Conservation (phyloP, 2,888 invertebrate genomes). For the Drosophila prolongata region DNA sequence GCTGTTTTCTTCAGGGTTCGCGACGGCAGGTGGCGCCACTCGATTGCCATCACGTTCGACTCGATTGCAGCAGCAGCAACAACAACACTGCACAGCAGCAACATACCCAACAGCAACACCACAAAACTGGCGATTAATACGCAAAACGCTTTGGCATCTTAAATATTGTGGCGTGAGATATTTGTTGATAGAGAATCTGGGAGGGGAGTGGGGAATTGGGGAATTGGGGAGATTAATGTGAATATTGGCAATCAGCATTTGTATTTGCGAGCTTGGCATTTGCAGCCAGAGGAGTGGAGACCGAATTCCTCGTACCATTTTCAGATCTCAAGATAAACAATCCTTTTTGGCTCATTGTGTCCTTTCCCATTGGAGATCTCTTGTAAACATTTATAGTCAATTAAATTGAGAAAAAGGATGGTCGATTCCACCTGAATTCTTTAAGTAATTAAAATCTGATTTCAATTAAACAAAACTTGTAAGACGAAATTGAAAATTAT, state of each 20-base stretch:
- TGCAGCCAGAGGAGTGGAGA: conserved; percentile 40
- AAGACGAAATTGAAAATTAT: not conserved
- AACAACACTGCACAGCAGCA: conserved; percentile 12
- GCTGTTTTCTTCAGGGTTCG: conserved; percentile 26
- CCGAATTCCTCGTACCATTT: conserved; percentile 16
- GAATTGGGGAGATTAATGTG: conserved; percentile 68
- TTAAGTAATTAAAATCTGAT: not conserved
- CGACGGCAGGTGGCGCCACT: conserved; percentile 66
- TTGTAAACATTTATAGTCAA: conserved; percentile 5
- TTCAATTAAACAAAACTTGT: not conserved
- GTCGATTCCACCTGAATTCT: not conserved
- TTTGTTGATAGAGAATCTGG: conserved; percentile 50
- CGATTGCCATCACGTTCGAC: conserved; percentile 67
- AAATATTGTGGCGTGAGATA: conserved; percentile 79
- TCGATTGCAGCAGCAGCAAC: conserved; percentile 29
- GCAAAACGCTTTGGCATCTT: conserved; percentile 80
- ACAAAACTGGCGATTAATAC: conserved; percentile 70
- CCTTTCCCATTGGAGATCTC: conserved; percentile 9
- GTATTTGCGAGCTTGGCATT: conserved; percentile 70
- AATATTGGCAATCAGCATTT: conserved; percentile 75
- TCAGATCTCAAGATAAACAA: conserved; percentile 12
- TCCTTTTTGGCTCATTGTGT: conserved; percentile 14
- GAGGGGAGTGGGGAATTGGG: not conserved
- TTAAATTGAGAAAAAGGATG: not conserved
- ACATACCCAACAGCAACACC: conserved; percentile 9